phyloP scores from a whole-genome alignment of 2,797 vertebrate genomes.

The Rhinogobio ventralis region DNA sequence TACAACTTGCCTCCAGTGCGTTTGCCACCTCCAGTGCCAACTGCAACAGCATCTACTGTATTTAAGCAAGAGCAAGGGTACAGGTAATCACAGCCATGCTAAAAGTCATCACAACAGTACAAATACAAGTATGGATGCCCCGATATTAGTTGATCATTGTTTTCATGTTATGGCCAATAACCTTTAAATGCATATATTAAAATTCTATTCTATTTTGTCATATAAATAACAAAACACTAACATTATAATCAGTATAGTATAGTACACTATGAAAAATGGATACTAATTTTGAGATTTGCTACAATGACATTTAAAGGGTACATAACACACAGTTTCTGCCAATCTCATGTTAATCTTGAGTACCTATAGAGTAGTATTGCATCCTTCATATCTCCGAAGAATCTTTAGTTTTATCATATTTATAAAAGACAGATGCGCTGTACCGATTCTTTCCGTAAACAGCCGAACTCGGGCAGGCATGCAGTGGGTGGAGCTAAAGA shows the following conservation, averaged over 20 bases:
- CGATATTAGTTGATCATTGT: not conserved
- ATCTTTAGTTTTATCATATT: no score
- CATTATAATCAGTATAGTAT: not conserved
- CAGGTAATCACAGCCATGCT: not conserved
- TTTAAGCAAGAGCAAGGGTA: not conserved
- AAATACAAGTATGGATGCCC: not conserved
- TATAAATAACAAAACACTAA: not conserved
- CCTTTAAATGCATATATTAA: not conserved
- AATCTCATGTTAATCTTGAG: no score
- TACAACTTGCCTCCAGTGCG: constrained; percentile 40
- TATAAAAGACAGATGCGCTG: no score
- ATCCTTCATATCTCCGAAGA: no score
- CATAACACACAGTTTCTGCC: no score
- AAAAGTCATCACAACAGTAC: not conserved
- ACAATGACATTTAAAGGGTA: no score
- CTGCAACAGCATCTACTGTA: not conserved
- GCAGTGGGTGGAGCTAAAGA: no score
- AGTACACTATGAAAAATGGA: not conserved
- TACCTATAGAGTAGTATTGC: no score
- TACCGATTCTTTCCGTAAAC: no score
- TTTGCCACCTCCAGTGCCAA: constrained; percentile 35
- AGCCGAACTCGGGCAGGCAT: no score
- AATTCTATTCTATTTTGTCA: not conserved
- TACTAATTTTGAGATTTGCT: not conserved
- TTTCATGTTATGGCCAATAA: not conserved